A percentile compares a stretch with the other conserved stretches of the same genome.
These are phyloP conservation scores for Myoxocephalus aenaeus DNA, from an alignment of 2,797 vertebrate genomes.

Conservation along the genomic window DNA sequence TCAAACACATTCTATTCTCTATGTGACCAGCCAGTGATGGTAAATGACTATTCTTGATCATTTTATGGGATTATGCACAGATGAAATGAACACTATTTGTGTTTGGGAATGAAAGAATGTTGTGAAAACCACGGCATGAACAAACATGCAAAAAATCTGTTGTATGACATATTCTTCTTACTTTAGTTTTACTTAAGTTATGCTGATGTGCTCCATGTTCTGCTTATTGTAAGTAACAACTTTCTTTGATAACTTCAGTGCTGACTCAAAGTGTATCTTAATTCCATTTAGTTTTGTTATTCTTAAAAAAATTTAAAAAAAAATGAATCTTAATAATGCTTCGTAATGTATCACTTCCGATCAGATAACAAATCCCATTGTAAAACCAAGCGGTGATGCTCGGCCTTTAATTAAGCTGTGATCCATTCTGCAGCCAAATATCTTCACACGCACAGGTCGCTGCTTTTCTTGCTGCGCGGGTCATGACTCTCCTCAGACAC, in stretches of 20 bases:
- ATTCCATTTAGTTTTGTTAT: not conserved
- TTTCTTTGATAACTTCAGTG: not conserved
- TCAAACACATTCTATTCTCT: not conserved
- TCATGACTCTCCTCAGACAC: slow-evolving; percentile 60
- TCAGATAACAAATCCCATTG: too few species aligned
- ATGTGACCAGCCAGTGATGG: not conserved
- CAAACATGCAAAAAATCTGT: not conserved
- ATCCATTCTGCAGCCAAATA: slow-evolving; percentile 1
- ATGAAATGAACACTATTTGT: not conserved
- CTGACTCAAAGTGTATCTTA: not conserved
- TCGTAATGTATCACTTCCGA: not conserved
- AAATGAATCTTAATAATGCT: not conserved
- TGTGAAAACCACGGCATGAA: not conserved
- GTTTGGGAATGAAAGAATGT: not conserved
- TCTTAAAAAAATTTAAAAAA: not conserved
- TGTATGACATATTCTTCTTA: not conserved
- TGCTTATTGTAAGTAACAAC: not conserved
- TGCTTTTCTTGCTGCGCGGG: slow-evolving; percentile 9
- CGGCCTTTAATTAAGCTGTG: not conserved
- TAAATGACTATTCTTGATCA: not conserved
- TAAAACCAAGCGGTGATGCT: not conserved
- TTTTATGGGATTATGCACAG: not conserved
- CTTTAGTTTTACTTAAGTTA: not conserved
- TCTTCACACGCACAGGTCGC: slow-evolving; percentile 10
- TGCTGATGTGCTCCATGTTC: not conserved